Evolutionary conservation across 2,113 vertebrate species (phyloP).

Genomic region (Nettapus auritus): DNA sequence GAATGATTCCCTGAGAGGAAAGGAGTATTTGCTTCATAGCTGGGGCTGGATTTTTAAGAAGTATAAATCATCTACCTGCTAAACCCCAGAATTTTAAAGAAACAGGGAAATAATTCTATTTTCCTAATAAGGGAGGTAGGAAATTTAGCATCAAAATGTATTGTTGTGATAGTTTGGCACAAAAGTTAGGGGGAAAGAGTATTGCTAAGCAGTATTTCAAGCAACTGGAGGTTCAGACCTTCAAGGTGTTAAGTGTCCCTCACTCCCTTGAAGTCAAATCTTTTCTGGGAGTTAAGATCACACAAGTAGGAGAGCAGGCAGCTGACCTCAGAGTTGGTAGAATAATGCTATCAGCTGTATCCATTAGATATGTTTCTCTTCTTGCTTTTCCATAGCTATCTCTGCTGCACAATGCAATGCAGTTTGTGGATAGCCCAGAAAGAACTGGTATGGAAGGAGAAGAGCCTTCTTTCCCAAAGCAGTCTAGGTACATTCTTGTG

Average conservation of each 20-base stretch:
- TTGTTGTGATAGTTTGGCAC: not conserved
- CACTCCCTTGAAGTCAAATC: not conserved
- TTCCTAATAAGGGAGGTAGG: not conserved
- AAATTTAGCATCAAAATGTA: not conserved
- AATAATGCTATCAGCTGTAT: too few species aligned
- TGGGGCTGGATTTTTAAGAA: not conserved
- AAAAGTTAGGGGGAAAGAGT: not conserved
- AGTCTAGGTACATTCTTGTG: not conserved
- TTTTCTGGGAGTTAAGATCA: not conserved
- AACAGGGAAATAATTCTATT: not conserved
- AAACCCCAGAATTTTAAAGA: not conserved
- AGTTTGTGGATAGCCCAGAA: not conserved
- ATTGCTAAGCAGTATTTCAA: not conserved
- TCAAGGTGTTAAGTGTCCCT: not conserved
- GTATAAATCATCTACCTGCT: not conserved
- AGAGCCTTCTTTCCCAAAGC: not conserved
- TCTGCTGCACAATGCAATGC: not conserved
- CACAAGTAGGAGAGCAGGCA: not conserved
- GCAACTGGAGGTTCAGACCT: not conserved
- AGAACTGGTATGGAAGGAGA: accelerated
- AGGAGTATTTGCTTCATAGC: not conserved
- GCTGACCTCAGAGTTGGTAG: not conserved
- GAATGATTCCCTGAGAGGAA: not conserved
- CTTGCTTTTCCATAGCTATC: not conserved
- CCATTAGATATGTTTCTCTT: not conserved